phyloP scores from a whole-genome alignment of 2,113 vertebrate species.

The Panthera leo region DNA sequence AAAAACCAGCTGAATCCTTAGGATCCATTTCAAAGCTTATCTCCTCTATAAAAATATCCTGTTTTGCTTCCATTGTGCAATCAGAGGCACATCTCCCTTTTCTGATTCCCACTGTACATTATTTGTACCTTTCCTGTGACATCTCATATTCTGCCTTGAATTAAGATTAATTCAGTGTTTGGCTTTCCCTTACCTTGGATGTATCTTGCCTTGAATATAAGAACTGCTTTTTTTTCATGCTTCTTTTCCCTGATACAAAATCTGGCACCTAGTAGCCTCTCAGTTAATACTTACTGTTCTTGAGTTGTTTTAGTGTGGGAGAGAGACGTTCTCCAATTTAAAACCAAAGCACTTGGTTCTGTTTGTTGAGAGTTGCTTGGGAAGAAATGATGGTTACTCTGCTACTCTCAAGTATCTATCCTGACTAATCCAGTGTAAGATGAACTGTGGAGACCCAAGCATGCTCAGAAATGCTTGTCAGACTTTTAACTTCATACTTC shows the following conservation, averaged over 20 bases:
- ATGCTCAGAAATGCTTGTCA: slow-evolving; percentile 17
- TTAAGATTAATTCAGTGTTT: neutral
- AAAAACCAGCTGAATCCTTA: neutral
- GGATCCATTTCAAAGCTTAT: neutral
- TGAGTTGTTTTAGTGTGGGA: neutral
- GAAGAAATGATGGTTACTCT: neutral
- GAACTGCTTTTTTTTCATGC: neutral
- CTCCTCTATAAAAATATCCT: neutral
- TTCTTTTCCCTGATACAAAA: neutral
- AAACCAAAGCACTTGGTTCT: neutral
- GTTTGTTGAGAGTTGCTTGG: neutral
- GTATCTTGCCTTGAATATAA: neutral
- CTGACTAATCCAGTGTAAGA: slow-evolving; percentile 38
- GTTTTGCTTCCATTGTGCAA: neutral
- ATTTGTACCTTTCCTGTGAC: neutral
- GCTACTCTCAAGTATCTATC: neutral
- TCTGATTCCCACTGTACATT: neutral
- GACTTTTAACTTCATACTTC: slow-evolving; percentile 56
- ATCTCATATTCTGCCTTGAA: neutral
- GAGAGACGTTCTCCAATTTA: neutral
- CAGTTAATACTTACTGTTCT: neutral
- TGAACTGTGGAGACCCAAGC: slow-evolving; percentile 29
- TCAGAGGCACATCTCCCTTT: neutral
- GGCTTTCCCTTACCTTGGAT: neutral
- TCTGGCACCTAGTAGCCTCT: neutral